Evolutionary conservation across 2,888 invertebrate species (phyloP).

Genomic region (Cynaeus angustus): DNA sequence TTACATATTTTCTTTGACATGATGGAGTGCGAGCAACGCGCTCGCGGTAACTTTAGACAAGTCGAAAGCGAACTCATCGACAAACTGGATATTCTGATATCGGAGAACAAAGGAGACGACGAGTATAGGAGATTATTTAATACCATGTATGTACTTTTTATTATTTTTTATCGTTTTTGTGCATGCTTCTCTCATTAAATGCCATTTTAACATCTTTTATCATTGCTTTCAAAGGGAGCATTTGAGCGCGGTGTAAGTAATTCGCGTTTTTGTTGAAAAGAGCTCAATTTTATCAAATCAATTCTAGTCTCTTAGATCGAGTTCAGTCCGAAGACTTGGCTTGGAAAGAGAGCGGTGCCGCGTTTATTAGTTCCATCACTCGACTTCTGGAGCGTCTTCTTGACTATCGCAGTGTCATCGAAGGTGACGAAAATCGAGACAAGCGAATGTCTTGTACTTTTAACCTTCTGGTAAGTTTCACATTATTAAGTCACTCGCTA

Average conservation of each 20-base stretch:
- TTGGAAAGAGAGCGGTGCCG: conserved; percentile 94
- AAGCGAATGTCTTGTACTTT: conserved; percentile 98
- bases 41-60: conserved; percentile 89
- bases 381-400: conserved; percentile 89
- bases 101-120: conserved; percentile 95
- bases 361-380: conserved; percentile 94
- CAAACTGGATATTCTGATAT: conserved; percentile 92
- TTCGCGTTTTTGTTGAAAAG: not conserved
- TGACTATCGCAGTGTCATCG: conserved; percentile 96
- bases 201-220: not conserved
- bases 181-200: no score
- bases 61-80: conserved; percentile 96
- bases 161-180: no score
- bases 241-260: conserved; percentile 93
- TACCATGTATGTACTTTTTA: conserved; percentile 86
- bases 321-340: conserved; percentile 89
- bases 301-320: conserved; percentile 84
- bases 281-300: conserved; percentile 8
- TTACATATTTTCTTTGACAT: conserved; percentile 95
- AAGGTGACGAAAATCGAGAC: conserved; percentile 95
- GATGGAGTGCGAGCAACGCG: conserved; percentile 93
- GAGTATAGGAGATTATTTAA: conserved; percentile 95
- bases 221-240: conserved; percentile 80
- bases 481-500: conserved; percentile 9
- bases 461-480: conserved; percentile 82